phyloP scores from a whole-genome alignment of 2,797 vertebrate species.

The Muscicapa comitata region DNA sequence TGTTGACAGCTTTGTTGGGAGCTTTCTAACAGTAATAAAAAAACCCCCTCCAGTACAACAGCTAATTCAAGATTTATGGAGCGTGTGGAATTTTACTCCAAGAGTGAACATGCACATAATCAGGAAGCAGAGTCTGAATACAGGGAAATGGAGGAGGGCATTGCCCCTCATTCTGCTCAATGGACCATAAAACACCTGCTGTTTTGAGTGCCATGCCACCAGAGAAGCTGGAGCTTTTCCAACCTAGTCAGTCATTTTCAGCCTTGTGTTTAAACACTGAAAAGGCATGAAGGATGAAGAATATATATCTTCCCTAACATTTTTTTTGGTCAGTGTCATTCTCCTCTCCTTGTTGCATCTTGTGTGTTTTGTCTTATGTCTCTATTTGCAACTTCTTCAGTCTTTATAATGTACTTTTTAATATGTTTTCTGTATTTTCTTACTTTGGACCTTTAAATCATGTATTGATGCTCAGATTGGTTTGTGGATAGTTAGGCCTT shows the following conservation, averaged over 20 bases:
- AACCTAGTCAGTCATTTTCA: neutral
- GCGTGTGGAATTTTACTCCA: neutral
- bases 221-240: neutral
- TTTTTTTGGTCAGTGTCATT: neutral
- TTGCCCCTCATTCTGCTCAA: neutral
- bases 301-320: rapidly evolving
- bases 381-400: neutral
- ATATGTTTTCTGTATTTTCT: neutral
- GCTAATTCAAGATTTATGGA: constrained; percentile 52
- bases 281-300: neutral
- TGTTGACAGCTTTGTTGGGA: constrained; percentile 40
- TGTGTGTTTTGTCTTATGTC: neutral
- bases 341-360: neutral
- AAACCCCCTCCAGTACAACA: neutral
- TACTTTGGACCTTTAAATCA: neutral
- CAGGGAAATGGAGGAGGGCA: neutral
- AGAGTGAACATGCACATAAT: neutral
- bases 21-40: constrained; percentile 35
- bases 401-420: neutral
- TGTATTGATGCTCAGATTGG: neutral
- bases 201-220: neutral
- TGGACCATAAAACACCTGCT: neutral
- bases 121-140: neutral
- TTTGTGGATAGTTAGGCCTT: neutral
- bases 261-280: neutral